A percentile compares a stretch with the other conserved stretches of the same genome.
Evolutionary conservation across 2,113 vertebrate genomes (phyloP).

Genomic region (Pampusana beccarii): DNA sequence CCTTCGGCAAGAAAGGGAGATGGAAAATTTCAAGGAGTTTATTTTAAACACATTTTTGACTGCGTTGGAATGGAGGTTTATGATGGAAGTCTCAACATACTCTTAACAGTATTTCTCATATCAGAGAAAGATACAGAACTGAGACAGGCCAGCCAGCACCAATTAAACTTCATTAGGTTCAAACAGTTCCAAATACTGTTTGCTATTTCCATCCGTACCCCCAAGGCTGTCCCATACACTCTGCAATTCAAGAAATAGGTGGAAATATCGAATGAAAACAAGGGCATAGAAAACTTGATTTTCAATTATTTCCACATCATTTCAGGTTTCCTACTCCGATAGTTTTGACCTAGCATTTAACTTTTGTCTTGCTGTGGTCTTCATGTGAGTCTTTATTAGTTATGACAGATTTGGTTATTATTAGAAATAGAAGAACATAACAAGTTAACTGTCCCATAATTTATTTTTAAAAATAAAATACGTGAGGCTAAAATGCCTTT

Average conservation of each 20-base stretch:
- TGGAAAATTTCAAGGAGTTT: constrained; percentile 8
- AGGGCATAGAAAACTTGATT: not conserved
- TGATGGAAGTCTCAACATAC: not conserved
- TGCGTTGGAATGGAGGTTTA: not conserved
- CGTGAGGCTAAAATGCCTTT: not conserved
- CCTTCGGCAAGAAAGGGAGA: constrained; percentile 20
- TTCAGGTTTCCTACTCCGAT: not conserved
- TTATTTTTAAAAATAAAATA: not conserved
- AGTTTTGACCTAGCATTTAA: not conserved
- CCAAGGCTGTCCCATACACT: not conserved
- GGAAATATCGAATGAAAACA: not conserved
- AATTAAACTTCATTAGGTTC: not conserved
- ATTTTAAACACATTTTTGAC: constrained; percentile 44
- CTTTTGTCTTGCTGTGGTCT: not conserved
- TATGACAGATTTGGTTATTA: not conserved
- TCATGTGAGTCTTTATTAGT: constrained; percentile 18
- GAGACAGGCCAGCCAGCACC: not conserved
- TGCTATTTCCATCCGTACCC: constrained; percentile 24
- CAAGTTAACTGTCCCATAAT: not conserved
- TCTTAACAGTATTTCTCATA: not conserved
- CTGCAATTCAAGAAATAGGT: not conserved
- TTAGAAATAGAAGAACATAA: not conserved
- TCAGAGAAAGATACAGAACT: constrained; percentile 6
- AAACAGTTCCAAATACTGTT: not conserved
- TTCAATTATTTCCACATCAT: not conserved